Evolutionary conservation across 1,140 invertebrate genomes (phyloP), one percentile per base, ranked within the genome.

Genomic region (Papilio polyxenes): DNA sequence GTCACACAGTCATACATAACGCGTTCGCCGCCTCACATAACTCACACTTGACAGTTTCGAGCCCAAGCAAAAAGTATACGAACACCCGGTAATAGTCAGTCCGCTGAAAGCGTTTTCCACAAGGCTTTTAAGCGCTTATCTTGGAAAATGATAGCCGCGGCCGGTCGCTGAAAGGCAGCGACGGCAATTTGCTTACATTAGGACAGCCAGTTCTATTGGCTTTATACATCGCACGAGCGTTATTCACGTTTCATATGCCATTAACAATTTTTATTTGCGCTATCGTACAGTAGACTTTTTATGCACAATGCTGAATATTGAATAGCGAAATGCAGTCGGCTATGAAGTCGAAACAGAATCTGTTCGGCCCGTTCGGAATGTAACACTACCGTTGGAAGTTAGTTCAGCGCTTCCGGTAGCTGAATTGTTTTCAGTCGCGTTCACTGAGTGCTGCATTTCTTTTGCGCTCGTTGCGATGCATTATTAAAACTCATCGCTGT

Each of bases 111-210:
- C 91, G 88, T 88, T 93, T 92, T 93, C 88, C 90, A 88, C 88
- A 88, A 91, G 90, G 92, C 92, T 94, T 94, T 94, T 94, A 94
- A 94, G 91, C 92, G 92, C 91, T 94, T 92, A 93, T 94, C 92
- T 92, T 92, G 91, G 88, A 91, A 53, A 93, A 93, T 93, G 92
- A 93, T 94, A 94, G 90, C 90, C 91, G 86, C 88, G 89, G 87
- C 91, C 92, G 91, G 91, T 89, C 89, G 89, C 85, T 92, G 91
- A 92, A 92, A 93, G 91, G 91, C 91, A 88, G 87, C 89, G 91
- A 92, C 90, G 92, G 91, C 92, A 94, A 94, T 94, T 94, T 94
- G 90, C 92, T 91, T 94, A 92, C 92, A 94, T 94, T 94, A 93
- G 92, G 89, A 92, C 90, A 89, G 85, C 86, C 85, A 87, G 87